Evolutionary conservation across 2,113 vertebrate genomes (phyloP), one percentile per base, ranked within the genome.

Genomic region (Pangasianodon hypophthalmus): DNA sequence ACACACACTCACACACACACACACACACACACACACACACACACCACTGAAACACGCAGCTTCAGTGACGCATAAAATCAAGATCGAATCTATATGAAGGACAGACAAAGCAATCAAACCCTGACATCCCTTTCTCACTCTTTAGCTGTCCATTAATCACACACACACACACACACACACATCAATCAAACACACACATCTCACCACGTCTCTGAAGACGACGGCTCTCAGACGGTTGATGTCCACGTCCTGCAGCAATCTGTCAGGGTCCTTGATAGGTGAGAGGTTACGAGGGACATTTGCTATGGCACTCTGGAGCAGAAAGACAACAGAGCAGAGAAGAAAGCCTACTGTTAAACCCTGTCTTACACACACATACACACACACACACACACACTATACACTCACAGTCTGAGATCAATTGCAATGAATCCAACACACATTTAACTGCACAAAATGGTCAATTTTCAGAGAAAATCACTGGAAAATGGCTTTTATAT

Each of bases 141-240:
- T 58, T 24, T 64, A 69, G 48, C 48, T 82, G 79, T 54, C 46
- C n/a, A 48, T 58, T 24, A n/a, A 24, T 60, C 26, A 7, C 44
- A 19, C 88, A 48, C 32, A 26, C 58, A 52, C 50, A 85, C 79
- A 67, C 88, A 58, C 62, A 37, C 64, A 18, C 21, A 89, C 75
- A 92, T 29, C 77, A 50, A 50, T 80, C 21, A 71, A 80, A 29
- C 46, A 86, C 60, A 83, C 71, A 3, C 18, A 85, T 95, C 97
- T 97, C 92, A 99, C 98, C 97, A 99, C 98, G 91, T 99, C 98
- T 93, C 98, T 97, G 94, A 99, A 99, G 93, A 99, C 98, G 82
- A 99, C 98, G 7, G 98, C 98, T 92, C 98, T 96, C 2, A 99
- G 96, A 82, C 98, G 98, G 95, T 99, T 99, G 94, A 99, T 99